These are phyloP conservation scores for Saxidomus purpurata DNA, from an alignment of 1,140 invertebrate genomes.

Conservation along the genomic window DNA sequence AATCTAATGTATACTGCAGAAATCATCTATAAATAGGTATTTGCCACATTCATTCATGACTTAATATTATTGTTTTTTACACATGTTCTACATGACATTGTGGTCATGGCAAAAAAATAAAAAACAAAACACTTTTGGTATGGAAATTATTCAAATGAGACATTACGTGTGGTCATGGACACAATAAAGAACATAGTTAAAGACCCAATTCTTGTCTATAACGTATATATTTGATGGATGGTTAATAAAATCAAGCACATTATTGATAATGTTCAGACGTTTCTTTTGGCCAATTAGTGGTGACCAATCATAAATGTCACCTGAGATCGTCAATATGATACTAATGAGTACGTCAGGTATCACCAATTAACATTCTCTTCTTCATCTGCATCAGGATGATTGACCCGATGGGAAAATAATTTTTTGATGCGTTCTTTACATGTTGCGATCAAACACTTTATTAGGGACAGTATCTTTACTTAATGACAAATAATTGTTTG, in stretches of 20 bases:
- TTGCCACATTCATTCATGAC: too few species aligned
- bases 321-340: conserved; percentile 45
- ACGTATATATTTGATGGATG: conserved; percentile 20
- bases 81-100: too few species aligned
- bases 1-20: too few species aligned
- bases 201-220: conserved; percentile 13
- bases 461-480: too few species aligned
- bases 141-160: not conserved
- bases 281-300: conserved; percentile 43
- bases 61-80: not conserved
- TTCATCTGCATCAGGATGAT: not conserved
- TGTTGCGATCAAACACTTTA: too few species aligned
- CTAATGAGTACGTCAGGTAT: conserved; percentile 41
- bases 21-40: too few species aligned
- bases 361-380: not conserved
- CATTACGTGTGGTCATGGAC: conserved; percentile 17
- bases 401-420: conserved; percentile 3
- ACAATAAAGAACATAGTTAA: conserved; percentile 6
- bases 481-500: too few species aligned
- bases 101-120: not conserved
- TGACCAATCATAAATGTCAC: conserved; percentile 55
- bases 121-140: not conserved
- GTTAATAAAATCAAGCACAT: conserved; percentile 39
- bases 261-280: conserved; percentile 47
- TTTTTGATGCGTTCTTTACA: not conserved